Conservation (phyloP, 2,113 vertebrate genomes). For the Poeciliopsis turrubarensis region DNA sequence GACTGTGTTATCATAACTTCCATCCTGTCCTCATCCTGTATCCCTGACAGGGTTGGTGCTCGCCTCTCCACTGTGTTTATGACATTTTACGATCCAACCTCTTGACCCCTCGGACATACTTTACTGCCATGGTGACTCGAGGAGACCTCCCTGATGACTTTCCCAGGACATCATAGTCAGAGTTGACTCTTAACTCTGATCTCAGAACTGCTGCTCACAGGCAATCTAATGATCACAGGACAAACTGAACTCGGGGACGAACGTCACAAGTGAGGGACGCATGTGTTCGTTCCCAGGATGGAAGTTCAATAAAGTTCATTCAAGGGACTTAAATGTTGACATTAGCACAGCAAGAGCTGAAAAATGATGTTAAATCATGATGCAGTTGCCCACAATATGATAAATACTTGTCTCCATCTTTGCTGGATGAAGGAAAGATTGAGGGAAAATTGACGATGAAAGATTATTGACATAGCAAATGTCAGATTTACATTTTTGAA, state of each 20-base stretch:
- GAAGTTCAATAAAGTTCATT: conserved; percentile 34
- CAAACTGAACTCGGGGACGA: conserved; percentile 20
- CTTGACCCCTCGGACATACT: conserved; percentile 51
- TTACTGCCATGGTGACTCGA: conserved; percentile 28
- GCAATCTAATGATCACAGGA: neutral
- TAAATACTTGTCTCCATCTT: neutral
- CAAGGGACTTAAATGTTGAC: conserved; percentile 36
- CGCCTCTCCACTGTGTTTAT: conserved; percentile 37
- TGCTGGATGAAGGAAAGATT: neutral
- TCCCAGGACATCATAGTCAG: conserved; percentile 48
- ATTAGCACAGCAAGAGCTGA: conserved; percentile 38
- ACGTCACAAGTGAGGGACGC: conserved; percentile 16
- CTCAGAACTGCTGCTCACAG: conserved; percentile 21
- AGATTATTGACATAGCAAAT: neutral
- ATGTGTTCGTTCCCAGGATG: conserved; percentile 52
- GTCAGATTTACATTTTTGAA: neutral
- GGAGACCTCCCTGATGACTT: conserved; percentile 55
- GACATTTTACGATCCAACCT: conserved; percentile 51
- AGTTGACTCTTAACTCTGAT: conserved; percentile 24
- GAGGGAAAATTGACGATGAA: neutral
- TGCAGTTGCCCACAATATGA: conserved; percentile 1
- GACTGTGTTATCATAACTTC: conserved; percentile 54
- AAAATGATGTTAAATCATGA: conserved; percentile 31
- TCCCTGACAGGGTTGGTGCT: conserved; percentile 1
- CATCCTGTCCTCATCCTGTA: conserved; percentile 29